A percentile compares a stretch with the other conserved stretches of the same genome.
phyloP scores from a whole-genome alignment of 2,797 vertebrate species.

The Zalophus californianus region DNA sequence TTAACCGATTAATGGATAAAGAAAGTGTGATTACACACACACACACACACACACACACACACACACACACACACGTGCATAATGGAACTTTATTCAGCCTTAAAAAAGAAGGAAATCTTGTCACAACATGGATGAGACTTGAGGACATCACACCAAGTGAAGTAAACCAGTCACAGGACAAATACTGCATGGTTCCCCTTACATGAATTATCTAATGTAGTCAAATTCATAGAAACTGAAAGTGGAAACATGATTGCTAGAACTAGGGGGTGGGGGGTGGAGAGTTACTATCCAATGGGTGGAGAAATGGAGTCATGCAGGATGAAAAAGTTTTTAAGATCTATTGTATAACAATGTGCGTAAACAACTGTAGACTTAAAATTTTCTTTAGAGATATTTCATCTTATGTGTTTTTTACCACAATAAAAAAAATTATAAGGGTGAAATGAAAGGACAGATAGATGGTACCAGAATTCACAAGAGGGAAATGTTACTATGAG shows the following conservation, averaged over 20 bases:
- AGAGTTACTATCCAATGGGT: neutral
- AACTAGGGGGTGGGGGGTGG: accelerated
- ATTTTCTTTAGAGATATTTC: neutral
- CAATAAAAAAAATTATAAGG: neutral
- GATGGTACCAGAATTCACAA: neutral
- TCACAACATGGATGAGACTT: neutral
- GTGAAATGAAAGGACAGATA: neutral
- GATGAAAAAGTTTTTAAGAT: neutral
- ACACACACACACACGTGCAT: neutral
- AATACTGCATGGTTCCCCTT: neutral
- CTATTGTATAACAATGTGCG: neutral
- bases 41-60: neutral
- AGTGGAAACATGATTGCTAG: neutral
- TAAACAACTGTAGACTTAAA: neutral
- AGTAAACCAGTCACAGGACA: neutral
- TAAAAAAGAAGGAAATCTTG: neutral
- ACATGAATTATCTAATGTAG: neutral
- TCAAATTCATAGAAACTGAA: neutral
- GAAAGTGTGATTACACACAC: neutral
- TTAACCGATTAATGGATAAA: neutral
- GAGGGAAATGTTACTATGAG: neutral
- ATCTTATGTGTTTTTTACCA: neutral
- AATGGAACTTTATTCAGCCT: neutral
- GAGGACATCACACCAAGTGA: neutral
- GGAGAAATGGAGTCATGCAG: neutral